Evolutionary conservation across 2,113 vertebrate species (phyloP).

Genomic region (Neopipo cinnamomea): DNA sequence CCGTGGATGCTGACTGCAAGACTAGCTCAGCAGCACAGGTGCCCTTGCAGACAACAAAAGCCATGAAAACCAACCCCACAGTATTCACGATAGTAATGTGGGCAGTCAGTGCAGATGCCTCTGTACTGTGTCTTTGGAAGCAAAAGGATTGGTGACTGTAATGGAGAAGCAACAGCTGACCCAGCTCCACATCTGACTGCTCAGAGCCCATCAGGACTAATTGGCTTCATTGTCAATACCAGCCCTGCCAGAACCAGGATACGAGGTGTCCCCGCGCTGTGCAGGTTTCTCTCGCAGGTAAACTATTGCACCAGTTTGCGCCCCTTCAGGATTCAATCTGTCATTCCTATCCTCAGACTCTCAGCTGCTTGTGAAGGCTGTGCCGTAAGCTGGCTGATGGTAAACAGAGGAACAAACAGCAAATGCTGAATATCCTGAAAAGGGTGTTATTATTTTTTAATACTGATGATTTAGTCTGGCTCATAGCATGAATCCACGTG

Average conservation of each 20-base stretch:
- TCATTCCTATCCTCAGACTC: neutral
- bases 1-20: neutral
- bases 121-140: neutral
- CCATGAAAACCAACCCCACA: neutral
- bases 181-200: neutral
- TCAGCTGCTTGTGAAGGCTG: neutral
- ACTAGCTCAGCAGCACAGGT: neutral
- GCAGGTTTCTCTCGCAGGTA: neutral
- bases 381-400: neutral
- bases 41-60: fast-evolving
- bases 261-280: fast-evolving
- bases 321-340: neutral
- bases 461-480: neutral
- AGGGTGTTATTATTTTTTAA: neutral
- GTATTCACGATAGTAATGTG: fast-evolving
- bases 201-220: neutral
- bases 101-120: neutral
- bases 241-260: neutral
- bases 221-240: neutral
- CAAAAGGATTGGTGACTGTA: neutral
- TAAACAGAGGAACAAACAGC: neutral
- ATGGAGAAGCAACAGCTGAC: neutral
- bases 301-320: neutral
- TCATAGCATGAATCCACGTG: neutral
- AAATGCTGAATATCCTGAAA: neutral